phyloP scores from a whole-genome alignment of 2,113 vertebrate genomes.

The human (Homo sapiens) region DNA sequence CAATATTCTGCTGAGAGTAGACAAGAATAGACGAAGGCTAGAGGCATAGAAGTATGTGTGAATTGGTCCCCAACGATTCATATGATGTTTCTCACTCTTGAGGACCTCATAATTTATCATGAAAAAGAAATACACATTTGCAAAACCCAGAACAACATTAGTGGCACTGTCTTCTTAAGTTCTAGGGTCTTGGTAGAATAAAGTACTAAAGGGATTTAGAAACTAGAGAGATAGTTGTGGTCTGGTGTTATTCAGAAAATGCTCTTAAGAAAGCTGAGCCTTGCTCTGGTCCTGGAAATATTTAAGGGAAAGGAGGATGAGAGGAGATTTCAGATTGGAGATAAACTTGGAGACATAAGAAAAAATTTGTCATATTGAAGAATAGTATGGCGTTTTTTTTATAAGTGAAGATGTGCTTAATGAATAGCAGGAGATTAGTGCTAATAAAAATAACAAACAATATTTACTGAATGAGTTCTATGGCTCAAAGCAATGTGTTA shows the following conservation, averaged over 20 bases:
- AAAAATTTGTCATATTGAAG: background rate
- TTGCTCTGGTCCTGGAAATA: background rate
- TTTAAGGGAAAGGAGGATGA: background rate
- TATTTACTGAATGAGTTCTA: background rate
- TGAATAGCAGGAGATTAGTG: background rate
- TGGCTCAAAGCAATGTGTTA: background rate
- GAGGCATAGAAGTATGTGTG: background rate
- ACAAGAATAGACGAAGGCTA: background rate
- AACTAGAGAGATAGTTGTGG: background rate
- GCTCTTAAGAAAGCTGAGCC: background rate
- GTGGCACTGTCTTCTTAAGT: background rate
- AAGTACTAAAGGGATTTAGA: background rate
- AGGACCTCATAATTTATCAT: background rate
- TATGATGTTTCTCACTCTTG: background rate
- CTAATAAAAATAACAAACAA: background rate
- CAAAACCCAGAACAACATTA: background rate
- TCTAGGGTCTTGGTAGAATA: background rate
- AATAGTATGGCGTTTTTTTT: background rate
- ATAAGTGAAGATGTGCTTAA: background rate
- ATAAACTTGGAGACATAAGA: background rate
- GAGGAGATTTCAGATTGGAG: background rate
- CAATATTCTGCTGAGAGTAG: background rate
- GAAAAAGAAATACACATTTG: background rate
- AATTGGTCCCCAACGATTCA: background rate
- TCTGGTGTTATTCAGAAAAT: background rate